phyloP scores from a whole-genome alignment of 92 coral and sea anemone genomes.

The Bergia puertoricense region DNA sequence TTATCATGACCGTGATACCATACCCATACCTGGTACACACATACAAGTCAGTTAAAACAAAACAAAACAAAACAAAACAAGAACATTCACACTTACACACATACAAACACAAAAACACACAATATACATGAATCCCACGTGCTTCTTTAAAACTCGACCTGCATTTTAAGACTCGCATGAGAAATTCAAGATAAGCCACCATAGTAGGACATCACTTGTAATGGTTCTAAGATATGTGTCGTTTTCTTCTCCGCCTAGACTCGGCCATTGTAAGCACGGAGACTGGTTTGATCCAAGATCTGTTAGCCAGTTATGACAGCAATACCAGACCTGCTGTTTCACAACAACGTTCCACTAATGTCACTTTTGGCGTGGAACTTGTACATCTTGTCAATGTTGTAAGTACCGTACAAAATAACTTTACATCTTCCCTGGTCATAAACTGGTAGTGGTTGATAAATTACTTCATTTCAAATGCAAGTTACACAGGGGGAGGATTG shows the following conservation, averaged over 20 bases:
- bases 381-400: constrained; percentile 93
- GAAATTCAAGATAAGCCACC: no score
- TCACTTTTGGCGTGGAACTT: constrained; percentile 81
- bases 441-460: neutral
- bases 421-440: neutral
- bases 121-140: no score
- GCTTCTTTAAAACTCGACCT: no score
- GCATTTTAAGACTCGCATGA: no score
- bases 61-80: no score
- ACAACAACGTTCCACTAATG: constrained; percentile 57
- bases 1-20: no score
- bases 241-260: constrained; percentile 32
- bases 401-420: constrained; percentile 32
- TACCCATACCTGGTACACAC: no score
- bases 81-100: no score
- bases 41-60: no score
- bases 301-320: constrained; percentile 60
- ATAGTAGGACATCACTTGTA: no score
- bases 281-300: constrained; percentile 54
- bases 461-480: neutral
- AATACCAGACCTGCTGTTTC: constrained; percentile 72
- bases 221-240: neutral
- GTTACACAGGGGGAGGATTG: no score
- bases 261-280: constrained; percentile 69
- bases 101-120: no score